These are phyloP conservation scores for Unio delphinus DNA, from an alignment of 2,888 invertebrate genomes.

Conservation along the genomic window DNA sequence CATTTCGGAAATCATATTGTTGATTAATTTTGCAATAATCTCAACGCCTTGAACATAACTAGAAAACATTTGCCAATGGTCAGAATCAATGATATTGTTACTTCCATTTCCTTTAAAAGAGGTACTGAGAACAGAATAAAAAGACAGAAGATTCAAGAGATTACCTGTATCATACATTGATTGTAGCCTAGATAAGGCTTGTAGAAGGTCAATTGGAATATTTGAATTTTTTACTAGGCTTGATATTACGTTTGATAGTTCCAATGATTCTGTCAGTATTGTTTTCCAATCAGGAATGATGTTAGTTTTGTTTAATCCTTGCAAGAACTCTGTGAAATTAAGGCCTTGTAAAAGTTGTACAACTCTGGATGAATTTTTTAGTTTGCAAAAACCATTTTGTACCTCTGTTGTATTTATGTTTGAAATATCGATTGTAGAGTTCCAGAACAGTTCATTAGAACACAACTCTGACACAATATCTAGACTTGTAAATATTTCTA, in stretches of 20 bases:
- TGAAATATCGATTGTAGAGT: too few relatives aligned
- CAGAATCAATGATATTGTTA: too few relatives aligned
- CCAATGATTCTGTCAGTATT: conserved; percentile 21
- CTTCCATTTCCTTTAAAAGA: too few relatives aligned
- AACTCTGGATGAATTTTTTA: conserved; percentile 18
- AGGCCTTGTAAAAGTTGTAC: conserved; percentile 17
- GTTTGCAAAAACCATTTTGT: conserved; percentile 20
- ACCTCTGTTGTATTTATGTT: conserved; percentile 14
- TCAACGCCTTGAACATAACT: too few relatives aligned
- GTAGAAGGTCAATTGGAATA: conserved; percentile 1
- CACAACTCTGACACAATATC: conserved; percentile 18
- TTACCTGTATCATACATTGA: conserved; percentile 8
- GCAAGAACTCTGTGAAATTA: conserved; percentile 17
- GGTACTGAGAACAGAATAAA: background rate
- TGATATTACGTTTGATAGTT: conserved; percentile 20
- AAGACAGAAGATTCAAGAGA: conserved; percentile 11
- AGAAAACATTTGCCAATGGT: too few relatives aligned
- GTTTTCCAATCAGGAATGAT: conserved; percentile 30
- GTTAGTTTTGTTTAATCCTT: conserved; percentile 10
- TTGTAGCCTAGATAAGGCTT: conserved; percentile 3
- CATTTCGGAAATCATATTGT: too few relatives aligned
- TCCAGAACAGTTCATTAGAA: conserved; percentile 14
- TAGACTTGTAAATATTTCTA: conserved; percentile 17
- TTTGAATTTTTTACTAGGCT: conserved; percentile 14
- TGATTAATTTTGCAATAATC: too few relatives aligned